Conservation (phyloP, 1,140 invertebrate species). For the Zaprionus africanus region DNA sequence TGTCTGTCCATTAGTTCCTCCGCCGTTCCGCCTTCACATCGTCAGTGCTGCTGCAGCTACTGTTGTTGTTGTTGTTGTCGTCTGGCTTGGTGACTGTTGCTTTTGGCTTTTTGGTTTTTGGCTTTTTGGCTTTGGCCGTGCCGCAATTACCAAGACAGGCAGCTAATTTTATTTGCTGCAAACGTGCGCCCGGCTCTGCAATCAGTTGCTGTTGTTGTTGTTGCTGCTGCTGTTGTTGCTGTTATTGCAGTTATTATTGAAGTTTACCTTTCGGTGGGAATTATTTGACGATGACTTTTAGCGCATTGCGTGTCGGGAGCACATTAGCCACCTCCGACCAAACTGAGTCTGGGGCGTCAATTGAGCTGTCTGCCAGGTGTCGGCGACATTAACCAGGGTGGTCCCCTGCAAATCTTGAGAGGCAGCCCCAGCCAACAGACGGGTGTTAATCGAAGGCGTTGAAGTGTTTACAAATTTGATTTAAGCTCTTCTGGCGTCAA, state of each 20-base stretch:
- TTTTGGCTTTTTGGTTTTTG: conserved; percentile 36
- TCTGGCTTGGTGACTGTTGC: conserved; percentile 50
- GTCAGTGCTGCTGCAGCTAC: conserved; percentile 12
- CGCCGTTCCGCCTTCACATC: conserved; percentile 4
- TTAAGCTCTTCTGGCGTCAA: conserved; percentile 14
- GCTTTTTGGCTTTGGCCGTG: conserved; percentile 44
- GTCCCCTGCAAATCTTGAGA: conserved; percentile 20
- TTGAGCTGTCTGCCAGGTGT: conserved; percentile 63
- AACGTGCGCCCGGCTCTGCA: conserved; percentile 67
- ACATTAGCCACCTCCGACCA: conserved; percentile 50
- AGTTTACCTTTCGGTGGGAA: conserved; percentile 61
- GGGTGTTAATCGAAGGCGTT: conserved; percentile 43
- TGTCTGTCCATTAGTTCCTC: background rate
- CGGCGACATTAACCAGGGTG: conserved; percentile 60
- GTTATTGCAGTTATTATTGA: conserved; percentile 28
- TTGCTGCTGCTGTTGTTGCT: conserved; percentile 20
- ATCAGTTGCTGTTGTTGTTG: conserved; percentile 21
- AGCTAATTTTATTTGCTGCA: conserved; percentile 79
- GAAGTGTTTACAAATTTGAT: conserved; percentile 31
- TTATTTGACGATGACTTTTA: conserved; percentile 58
- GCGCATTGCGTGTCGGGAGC: conserved; percentile 61
- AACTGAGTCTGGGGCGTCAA: conserved; percentile 41
- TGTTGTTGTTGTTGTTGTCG: conserved; percentile 16
- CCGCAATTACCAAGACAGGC: conserved; percentile 78
- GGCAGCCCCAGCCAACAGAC: background rate